Evolutionary conservation across 2,888 invertebrate genomes (phyloP), one percentile per base, ranked within the genome.

Genomic region (Unio pictorum): DNA sequence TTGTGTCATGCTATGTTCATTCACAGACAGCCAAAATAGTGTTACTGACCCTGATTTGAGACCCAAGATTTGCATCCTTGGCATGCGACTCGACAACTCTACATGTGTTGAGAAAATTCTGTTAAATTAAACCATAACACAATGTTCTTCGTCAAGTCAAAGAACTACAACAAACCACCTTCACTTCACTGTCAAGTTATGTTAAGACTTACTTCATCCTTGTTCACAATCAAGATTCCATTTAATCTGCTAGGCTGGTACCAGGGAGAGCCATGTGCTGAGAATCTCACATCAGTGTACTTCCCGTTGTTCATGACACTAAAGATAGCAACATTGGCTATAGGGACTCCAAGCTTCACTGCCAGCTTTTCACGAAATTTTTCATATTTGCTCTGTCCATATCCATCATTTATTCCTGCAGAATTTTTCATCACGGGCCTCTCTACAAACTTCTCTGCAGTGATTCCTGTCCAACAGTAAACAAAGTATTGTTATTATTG

Each of bases 201-300:
- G 45, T 45, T 11, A 58, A 34, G 20, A 23, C 76, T 65, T 69
- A 89, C 88, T 82, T 85, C 78, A 28, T 72, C 64, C 75, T 81
- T 81, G 69, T 87, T 78, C 26, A 80, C 64, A 8, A 79, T 69
- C 15, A 99, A 95, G 69, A 98, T 94, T 18, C 98, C 98, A 89
- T 99, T 97, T 79, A 99, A 92, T 89, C 96, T 93, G 11, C 96
- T 96, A 0, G 98, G 95, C 87, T 97, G 96, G 88, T 97, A 97
- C 89, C 96, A 98, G 3, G 98, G 96, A 0, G 98, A 97, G 1
- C 97, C 96, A 89, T 97, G 97, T 3, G 97, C 98, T 0, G 98
- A 94, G 90, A 97, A 98, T 79, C 98, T 92, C 5, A 99, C 93
- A 85, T 98, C 98, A 15, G 87, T 82, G 0, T 97, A 97, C 59